Evolutionary conservation across 2,797 vertebrate species (phyloP).

Genomic region (Saxicola maurus): DNA sequence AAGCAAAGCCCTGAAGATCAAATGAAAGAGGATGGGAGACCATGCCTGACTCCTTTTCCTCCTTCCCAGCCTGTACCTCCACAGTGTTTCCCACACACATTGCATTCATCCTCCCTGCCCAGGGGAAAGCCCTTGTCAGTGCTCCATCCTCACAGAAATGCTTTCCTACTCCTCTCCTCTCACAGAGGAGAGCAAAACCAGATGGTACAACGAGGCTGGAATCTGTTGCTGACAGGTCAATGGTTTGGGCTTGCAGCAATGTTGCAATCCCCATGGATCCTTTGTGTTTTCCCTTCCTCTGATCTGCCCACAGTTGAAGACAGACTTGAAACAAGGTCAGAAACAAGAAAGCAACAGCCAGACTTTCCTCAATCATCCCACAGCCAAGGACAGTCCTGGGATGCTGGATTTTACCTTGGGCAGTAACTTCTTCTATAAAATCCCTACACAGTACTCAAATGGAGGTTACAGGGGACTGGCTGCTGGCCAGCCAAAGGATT

Average conservation of each 20-base stretch:
- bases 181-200: conserved; percentile 8
- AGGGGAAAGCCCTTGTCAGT: background rate
- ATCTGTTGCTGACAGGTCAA: background rate
- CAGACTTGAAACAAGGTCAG: conserved; percentile 10
- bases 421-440: background rate
- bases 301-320: conserved; percentile 28
- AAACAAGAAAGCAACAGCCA: background rate
- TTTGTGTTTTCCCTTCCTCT: conserved; percentile 23
- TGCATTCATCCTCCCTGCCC: background rate
- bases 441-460: background rate
- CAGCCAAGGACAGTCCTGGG: background rate
- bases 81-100: background rate
- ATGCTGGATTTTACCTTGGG: background rate
- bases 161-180: background rate
- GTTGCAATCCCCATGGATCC: background rate
- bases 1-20: background rate
- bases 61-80: background rate
- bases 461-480: background rate
- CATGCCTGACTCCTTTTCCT: background rate
- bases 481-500: background rate
- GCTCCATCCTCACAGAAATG: background rate
- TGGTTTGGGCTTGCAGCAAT: background rate
- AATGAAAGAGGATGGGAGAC: background rate
- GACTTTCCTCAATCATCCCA: background rate
- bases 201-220: background rate